Base-by-base conservation (phyloP, 2,797 vertebrate genomes). In the Psittacula derbiana region DNA sequence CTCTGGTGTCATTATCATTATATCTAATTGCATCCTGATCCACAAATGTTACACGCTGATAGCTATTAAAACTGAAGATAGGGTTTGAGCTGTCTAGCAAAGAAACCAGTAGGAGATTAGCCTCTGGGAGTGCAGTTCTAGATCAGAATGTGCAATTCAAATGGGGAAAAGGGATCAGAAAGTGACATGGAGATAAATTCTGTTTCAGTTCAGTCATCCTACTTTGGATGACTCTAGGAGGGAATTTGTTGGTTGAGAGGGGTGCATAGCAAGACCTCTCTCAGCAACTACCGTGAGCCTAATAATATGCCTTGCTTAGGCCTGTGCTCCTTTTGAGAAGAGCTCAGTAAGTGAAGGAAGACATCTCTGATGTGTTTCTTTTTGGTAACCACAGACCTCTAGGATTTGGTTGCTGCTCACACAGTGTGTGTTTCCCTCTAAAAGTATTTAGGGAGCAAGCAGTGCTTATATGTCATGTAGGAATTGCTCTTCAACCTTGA, bases 161-260 rank as follows among this genome's bases (percentile, higher is more conserved):
- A 30, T 43, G 6, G 18, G 71, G 90, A 88, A 79, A 93, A 91
- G 31, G 57, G 57, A 65, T 41, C 38, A 80, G 65, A 80, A 95
- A 95, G 92, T 61, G 31, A 50, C 92, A 95, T 10, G 11, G 33
- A 88, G 61, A 90, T 47, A 86, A 92, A 97, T 92, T 94, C 53
- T 53, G 36, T 88, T 96, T 95, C 36, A 79, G 49, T 94, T 96
- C 69, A 71, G 23, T 17, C 2, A 31, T 94, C 30, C 36, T 75
- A 40, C 49, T 70, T 82, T 46, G 91, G 49, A 69, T 92, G 91
- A 50, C 24, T 91, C 46, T 52, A 69, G 50, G 81, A 93, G 49
- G 57, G 49, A 94, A 58, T 73, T 65, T 60, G 28, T 80, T 89
- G 62, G 38, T 97, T 30, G 27, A 76, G 57, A 58, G 67, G 55